Evolutionary conservation across 2,113 vertebrate species (phyloP), one percentile per base, ranked within the genome.

Genomic region (Clarias magur): DNA sequence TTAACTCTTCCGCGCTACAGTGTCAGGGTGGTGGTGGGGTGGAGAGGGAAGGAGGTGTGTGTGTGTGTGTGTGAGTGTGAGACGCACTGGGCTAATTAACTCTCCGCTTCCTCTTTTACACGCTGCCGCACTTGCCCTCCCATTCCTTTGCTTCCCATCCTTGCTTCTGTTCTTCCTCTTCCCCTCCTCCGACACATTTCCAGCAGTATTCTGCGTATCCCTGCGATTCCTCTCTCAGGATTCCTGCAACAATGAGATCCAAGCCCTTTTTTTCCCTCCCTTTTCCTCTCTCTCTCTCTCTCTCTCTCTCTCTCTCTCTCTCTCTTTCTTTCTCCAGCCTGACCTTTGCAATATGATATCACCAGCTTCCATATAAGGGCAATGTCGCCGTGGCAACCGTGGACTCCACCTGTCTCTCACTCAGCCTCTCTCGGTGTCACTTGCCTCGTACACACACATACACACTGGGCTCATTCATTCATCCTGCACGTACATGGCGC

Each of bases 341-440:
- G 95, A 96, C 95, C 95, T 96, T 95, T 96, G 95, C 95, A 95
- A 95, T 90, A 93, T 87, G 94, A 96, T 95, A 95, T 91, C 92
- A 92, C 88, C 78, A 83, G 81, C 93, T 89, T 93, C 95, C 95
- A 92, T 94, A 95, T 95, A 95, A 92, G 95, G 95, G 91, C 92
- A 92, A 88, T 88, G 97, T 97, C 96, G 91, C 96, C 93, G 92
- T 90, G 95, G 96, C 94, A 97, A 97, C 97, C 91, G 65, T 85
- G 92, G 96, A 97, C 97, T 97, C 97, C 96, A 97, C 96, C 96
- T 97, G 96, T 95, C 94, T 94, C 92, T 91, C 91, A 93, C 92
- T 85, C 89, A 88, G 53, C 83, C 82, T 16, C 42, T 90, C 82
- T 62, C 42, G 60, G 81, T 86, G 88, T 68, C 53, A 89, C 72